Conservation (phyloP, 2,888 invertebrate species). For the Dolomedes plantarius region DNA sequence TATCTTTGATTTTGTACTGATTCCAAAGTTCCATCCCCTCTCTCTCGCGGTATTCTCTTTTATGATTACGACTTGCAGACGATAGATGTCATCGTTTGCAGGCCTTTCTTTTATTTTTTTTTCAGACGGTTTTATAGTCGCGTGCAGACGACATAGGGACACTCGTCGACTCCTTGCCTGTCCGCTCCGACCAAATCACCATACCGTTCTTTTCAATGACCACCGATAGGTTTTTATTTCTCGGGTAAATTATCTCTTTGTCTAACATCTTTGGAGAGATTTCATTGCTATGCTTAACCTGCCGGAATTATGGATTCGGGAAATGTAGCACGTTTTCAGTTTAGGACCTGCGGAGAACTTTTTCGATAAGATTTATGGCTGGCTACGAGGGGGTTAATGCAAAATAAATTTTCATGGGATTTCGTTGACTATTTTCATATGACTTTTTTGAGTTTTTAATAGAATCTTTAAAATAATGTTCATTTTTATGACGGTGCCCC, state of each 20-base stretch:
- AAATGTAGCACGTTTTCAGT: not conserved
- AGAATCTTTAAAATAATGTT: too few relatives aligned
- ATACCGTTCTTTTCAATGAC: conserved; percentile 29
- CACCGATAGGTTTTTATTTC: conserved; percentile 32
- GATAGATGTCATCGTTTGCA: conserved; percentile 70
- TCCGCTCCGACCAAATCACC: conserved; percentile 10
- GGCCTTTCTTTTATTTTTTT: conserved; percentile 51
- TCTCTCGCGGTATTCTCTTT: conserved; percentile 44
- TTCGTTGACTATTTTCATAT: too few relatives aligned
- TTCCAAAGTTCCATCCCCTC: conserved; percentile 9
- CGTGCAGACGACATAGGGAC: conserved; percentile 35
- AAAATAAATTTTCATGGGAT: not conserved
- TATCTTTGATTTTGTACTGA: conserved; percentile 31
- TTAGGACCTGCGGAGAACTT: not conserved
- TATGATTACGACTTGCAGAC: conserved; percentile 64
- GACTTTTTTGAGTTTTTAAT: too few relatives aligned
- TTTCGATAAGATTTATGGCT: not conserved
- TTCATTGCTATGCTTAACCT: conserved; percentile 31
- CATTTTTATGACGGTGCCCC: too few relatives aligned
- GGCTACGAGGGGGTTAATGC: not conserved
- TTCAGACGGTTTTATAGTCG: conserved; percentile 50
- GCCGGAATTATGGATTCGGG: conserved; percentile 26
- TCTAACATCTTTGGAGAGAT: conserved; percentile 32
- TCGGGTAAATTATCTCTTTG: conserved; percentile 41
- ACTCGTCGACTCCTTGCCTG: too few relatives aligned